Evolutionary conservation across 2,797 vertebrate genomes (phyloP).

Genomic region (Alfaro cultratus): DNA sequence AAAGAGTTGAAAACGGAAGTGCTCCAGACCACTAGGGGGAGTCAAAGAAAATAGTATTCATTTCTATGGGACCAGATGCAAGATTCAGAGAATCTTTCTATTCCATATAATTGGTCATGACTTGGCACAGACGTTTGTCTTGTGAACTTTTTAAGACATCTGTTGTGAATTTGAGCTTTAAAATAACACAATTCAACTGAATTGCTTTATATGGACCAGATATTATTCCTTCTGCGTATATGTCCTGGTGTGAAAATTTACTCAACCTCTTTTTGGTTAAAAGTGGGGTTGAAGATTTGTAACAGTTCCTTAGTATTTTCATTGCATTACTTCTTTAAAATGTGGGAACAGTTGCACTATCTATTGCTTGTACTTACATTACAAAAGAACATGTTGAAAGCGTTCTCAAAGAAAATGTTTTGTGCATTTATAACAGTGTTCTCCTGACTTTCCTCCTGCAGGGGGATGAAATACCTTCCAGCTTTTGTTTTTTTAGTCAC

Average conservation of each 20-base stretch:
- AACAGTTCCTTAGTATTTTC: background rate
- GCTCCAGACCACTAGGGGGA: too few relatives aligned
- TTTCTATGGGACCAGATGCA: too few relatives aligned
- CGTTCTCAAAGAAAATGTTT: background rate
- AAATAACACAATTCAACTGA: background rate
- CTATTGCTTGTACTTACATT: background rate
- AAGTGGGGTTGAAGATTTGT: background rate
- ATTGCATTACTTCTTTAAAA: conserved; percentile 39
- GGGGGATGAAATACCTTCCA: background rate
- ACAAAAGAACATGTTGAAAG: conserved; percentile 4
- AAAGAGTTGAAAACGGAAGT: too few relatives aligned
- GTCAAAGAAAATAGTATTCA: too few relatives aligned
- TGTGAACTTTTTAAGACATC: background rate
- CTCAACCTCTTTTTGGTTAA: background rate
- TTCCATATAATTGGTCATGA: background rate
- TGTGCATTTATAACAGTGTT: background rate
- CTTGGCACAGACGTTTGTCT: background rate
- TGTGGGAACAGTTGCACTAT: conserved; percentile 17
- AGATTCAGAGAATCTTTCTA: too few relatives aligned
- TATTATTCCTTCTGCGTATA: background rate
- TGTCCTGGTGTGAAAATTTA: background rate
- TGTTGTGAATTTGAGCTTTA: background rate
- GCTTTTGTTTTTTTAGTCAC: background rate
- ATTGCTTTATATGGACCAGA: background rate
- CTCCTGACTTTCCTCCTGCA: background rate